phyloP scores from a whole-genome alignment of 2,113 vertebrate genomes.

The Sapayoa aenigma region DNA sequence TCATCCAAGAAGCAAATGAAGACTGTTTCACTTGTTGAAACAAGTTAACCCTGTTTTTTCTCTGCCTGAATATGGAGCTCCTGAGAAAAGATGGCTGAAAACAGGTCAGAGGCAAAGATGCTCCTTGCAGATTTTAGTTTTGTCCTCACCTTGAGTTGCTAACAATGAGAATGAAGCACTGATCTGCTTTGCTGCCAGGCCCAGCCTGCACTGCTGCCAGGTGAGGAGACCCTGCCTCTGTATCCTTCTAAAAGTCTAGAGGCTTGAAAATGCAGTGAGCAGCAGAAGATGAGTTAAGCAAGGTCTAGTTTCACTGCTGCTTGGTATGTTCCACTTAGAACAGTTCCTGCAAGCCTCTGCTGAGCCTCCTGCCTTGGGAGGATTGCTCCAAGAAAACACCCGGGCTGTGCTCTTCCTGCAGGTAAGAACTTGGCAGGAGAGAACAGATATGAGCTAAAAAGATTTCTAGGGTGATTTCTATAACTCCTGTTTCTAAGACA shows the following conservation, averaged over 20 bases:
- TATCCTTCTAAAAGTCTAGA: background rate
- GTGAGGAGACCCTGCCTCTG: background rate
- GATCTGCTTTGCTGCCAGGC: background rate
- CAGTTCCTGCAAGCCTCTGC: background rate
- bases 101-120: background rate
- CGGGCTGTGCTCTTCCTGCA: background rate
- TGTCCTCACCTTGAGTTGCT: background rate
- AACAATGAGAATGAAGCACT: background rate
- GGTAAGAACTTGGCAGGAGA: conserved; percentile 11
- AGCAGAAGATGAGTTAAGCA: background rate
- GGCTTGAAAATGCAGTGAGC: background rate
- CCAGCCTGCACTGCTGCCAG: background rate
- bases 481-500: background rate
- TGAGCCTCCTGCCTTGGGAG: background rate
- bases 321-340: background rate
- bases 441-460: background rate
- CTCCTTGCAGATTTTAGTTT: background rate
- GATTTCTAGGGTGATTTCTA: background rate
- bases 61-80: background rate
- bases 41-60: background rate
- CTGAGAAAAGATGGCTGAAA: background rate
- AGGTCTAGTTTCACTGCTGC: background rate
- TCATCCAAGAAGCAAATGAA: background rate
- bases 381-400: background rate
- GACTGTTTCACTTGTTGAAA: background rate